These are phyloP conservation scores for Cordilura impudica DNA, from an alignment of 2,888 invertebrate species.

Conservation along the genomic window DNA sequence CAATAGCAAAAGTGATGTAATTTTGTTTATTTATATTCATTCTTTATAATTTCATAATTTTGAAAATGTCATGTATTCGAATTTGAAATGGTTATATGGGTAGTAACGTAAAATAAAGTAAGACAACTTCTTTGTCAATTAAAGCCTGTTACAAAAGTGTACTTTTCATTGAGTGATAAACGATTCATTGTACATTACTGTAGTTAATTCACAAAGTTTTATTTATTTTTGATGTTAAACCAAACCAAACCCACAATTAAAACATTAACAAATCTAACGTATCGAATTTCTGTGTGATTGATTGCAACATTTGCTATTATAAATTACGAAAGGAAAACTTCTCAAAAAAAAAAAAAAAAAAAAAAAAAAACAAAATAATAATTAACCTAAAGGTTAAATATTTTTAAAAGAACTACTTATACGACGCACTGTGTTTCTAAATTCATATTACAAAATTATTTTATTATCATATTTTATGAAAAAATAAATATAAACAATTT, in stretches of 20 bases:
- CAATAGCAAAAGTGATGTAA: slow-evolving; percentile 9
- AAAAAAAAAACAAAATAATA: too few species aligned
- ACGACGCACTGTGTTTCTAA: too few species aligned
- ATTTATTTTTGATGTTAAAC: neutral
- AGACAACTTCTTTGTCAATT: neutral
- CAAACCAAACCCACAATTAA: slow-evolving; percentile 21
- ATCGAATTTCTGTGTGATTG: neutral
- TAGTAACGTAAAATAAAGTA: neutral
- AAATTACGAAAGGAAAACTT: too few species aligned
- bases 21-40: neutral
- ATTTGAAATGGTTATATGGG: neutral
- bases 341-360: too few species aligned
- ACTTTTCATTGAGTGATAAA: neutral
- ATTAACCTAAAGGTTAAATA: too few species aligned
- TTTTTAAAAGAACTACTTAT: too few species aligned
- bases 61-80: neutral
- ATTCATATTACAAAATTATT: too few species aligned
- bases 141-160: slow-evolving; percentile 5
- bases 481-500: too few species aligned
- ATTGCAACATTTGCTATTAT: slow-evolving; percentile 15
- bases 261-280: neutral
- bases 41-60: neutral
- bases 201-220: neutral
- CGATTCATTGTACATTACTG: neutral
- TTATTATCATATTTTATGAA: too few species aligned